Evolutionary conservation across 1,140 invertebrate species (phyloP).

Genomic region (Acromyrmex echinatior): DNA sequence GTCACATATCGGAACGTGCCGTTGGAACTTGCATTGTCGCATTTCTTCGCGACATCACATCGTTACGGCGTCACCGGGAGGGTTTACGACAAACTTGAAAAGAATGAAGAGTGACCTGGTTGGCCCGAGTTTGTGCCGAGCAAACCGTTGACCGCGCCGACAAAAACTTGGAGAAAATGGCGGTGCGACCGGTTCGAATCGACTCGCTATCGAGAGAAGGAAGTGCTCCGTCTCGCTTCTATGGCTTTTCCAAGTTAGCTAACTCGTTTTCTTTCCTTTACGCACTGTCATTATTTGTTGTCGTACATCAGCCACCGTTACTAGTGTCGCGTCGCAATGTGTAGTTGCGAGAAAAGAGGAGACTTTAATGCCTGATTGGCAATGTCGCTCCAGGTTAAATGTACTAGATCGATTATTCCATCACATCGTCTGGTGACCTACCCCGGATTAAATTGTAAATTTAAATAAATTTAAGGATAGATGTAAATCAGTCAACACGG

Average conservation of each 20-base stretch:
- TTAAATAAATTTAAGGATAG: background rate
- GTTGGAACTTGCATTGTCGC: slow-evolving; percentile 10
- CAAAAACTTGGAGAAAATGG: slow-evolving; percentile 77
- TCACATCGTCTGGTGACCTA: background rate
- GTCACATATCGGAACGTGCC: slow-evolving; percentile 1
- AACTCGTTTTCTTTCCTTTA: slow-evolving; percentile 17
- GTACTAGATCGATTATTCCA: background rate
- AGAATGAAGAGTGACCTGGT: slow-evolving; percentile 69
- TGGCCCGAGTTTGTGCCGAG: slow-evolving; percentile 54
- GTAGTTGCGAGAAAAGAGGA: slow-evolving; percentile 14
- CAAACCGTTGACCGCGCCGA: slow-evolving; percentile 65
- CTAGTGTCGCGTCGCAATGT: background rate
- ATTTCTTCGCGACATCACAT: slow-evolving; percentile 25
- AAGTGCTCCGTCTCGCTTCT: slow-evolving; percentile 58
- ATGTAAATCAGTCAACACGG: no score
- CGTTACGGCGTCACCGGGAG: slow-evolving; percentile 1
- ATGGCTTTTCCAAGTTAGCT: slow-evolving; percentile 46
- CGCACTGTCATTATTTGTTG: slow-evolving; percentile 36
- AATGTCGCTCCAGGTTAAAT: background rate
- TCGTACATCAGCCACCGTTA: slow-evolving; percentile 48
- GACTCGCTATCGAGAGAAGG: slow-evolving; percentile 71
- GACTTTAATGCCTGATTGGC: slow-evolving; percentile 34
- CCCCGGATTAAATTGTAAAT: background rate
- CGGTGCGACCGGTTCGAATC: slow-evolving; percentile 77
- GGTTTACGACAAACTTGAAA: slow-evolving; percentile 41